These are phyloP conservation scores for Sarcoramphus papa DNA, from an alignment of 2,797 vertebrate species.

Conservation along the genomic window DNA sequence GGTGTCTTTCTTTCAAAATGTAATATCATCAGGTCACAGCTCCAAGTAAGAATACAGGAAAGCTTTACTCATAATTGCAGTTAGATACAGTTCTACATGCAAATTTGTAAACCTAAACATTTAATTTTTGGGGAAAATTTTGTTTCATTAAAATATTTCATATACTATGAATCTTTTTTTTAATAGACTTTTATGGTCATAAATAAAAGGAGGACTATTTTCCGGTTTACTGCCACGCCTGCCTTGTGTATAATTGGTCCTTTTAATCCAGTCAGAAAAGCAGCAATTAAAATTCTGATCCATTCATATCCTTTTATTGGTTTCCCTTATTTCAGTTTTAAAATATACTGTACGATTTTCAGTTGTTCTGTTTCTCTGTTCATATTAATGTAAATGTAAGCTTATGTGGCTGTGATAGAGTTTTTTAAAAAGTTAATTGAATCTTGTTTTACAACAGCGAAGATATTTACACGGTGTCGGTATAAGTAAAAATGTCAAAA, in stretches of 20 bases:
- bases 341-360: neutral
- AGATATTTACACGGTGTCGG: neutral
- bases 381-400: neutral
- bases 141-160: neutral
- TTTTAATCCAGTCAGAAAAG: conserved; percentile 85
- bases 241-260: conserved; percentile 87
- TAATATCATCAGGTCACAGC: neutral
- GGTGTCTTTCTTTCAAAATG: neutral
- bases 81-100: neutral
- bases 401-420: neutral
- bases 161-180: neutral
- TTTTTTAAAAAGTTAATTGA: neutral
- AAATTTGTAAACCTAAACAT: neutral
- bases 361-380: neutral
- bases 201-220: conserved; percentile 89
- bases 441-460: neutral
- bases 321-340: neutral
- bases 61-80: neutral
- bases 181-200: conserved; percentile 92
- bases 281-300: conserved; percentile 83
- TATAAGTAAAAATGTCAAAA: neutral
- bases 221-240: conserved; percentile 87
- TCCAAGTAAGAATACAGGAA: neutral
- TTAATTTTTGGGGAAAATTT: neutral
- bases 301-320: conserved; percentile 91